phyloP scores from a whole-genome alignment of 2,888 invertebrate genomes.

The Agonopterix heracliana region DNA sequence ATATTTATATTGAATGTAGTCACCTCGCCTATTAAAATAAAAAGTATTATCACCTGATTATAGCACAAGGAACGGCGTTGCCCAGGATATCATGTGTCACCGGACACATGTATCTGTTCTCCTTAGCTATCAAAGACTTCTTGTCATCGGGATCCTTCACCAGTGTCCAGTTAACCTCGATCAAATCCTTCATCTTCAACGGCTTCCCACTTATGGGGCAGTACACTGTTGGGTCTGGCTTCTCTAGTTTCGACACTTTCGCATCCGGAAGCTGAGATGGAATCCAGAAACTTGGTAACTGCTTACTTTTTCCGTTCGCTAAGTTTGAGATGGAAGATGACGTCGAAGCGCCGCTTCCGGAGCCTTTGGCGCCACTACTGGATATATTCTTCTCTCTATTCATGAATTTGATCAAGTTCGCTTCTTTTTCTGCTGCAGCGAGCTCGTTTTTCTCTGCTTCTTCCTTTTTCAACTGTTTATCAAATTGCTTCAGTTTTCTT shows the following conservation, averaged over 20 bases:
- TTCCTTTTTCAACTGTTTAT: conserved; percentile 88
- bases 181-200: conserved; percentile 93
- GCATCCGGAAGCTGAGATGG: conserved; percentile 95
- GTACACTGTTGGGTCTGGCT: conserved; percentile 59
- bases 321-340: conserved; percentile 85
- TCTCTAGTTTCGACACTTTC: conserved; percentile 74
- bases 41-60: conserved; percentile 76
- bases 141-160: conserved; percentile 92
- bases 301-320: conserved; percentile 84
- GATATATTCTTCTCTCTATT: conserved; percentile 88
- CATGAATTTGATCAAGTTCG: conserved; percentile 86
- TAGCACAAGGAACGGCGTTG: conserved; percentile 95
- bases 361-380: conserved; percentile 39
- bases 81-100: conserved; percentile 97
- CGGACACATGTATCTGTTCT: conserved; percentile 97
- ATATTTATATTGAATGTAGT: too few relatives aligned
- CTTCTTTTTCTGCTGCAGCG: conserved; percentile 83
- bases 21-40: too few relatives aligned
- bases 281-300: conserved; percentile 97
- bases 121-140: conserved; percentile 89
- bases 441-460: conserved; percentile 82
- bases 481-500: conserved; percentile 93
- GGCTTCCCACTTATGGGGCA: conserved; percentile 79
- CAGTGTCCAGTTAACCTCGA: conserved; percentile 93
- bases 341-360: conserved; percentile 26